Conservation (phyloP, 1,140 invertebrate genomes). For the Diploscapter pachys region DNA sequence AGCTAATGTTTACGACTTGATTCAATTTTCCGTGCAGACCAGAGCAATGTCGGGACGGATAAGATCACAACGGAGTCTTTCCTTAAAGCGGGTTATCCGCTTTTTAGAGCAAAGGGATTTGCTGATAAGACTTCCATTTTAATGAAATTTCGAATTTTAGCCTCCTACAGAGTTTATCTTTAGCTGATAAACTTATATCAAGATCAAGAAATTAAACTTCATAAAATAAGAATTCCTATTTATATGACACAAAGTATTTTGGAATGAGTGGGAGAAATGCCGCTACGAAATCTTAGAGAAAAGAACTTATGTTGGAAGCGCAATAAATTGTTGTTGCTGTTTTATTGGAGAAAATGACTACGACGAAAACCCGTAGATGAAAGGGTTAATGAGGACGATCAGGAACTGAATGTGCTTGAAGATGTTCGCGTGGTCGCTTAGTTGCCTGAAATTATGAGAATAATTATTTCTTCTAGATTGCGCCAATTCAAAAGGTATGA, state of each 20-base stretch:
- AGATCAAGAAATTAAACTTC: neutral
- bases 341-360: too few relatives aligned
- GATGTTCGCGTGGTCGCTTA: slow-evolving; percentile 50
- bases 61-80: too few relatives aligned
- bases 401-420: slow-evolving; percentile 57
- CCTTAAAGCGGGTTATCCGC: too few relatives aligned
- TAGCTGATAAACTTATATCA: neutral
- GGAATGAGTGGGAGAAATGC: neutral
- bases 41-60: too few relatives aligned
- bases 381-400: slow-evolving; percentile 56
- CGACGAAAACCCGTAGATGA: slow-evolving; percentile 45
- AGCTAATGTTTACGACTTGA: too few relatives aligned
- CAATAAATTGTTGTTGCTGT: slow-evolving; percentile 2
- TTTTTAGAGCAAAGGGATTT: too few relatives aligned
- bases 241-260: neutral
- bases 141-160: too few relatives aligned
- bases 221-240: neutral
- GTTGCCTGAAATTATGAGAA: slow-evolving; percentile 9
- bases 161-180: neutral
- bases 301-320: neutral
- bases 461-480: neutral
- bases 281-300: neutral
- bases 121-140: too few relatives aligned
- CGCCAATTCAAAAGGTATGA: too few relatives aligned
- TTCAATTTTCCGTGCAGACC: too few relatives aligned